Percentiles rank a stretch among this genome's conserved stretches.
phyloP scores from a whole-genome alignment of 92 coral and sea anemone genomes.

The Paramuricea clavata region DNA sequence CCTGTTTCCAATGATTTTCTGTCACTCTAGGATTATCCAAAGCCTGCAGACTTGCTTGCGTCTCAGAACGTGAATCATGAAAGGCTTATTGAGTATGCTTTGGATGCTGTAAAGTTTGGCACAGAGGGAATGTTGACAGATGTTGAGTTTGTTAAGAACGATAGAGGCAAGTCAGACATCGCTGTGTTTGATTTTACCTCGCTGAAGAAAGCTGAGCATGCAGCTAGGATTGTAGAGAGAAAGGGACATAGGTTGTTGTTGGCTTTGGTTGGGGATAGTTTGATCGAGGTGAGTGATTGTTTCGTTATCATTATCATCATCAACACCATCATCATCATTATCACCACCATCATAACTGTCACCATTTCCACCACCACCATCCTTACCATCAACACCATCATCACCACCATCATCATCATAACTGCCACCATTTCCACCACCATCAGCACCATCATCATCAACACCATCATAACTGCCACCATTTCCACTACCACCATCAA shows the following conservation, averaged over 20 bases:
- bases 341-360: background rate
- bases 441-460: background rate
- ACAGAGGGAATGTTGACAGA: constrained; percentile 83
- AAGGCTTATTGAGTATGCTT: constrained; percentile 72
- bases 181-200: constrained; percentile 98
- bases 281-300: constrained; percentile 81
- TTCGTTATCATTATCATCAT: background rate
- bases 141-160: constrained; percentile 74
- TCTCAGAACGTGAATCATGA: constrained; percentile 75
- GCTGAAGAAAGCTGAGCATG: constrained; percentile 92
- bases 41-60: constrained; percentile 75
- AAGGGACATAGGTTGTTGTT: constrained; percentile 87
- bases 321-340: background rate
- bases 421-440: background rate
- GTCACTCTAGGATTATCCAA: constrained; percentile 72
- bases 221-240: constrained; percentile 91
- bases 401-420: background rate
- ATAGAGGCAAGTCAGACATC: constrained; percentile 79
- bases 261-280: constrained; percentile 95
- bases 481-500: background rate
- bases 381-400: background rate
- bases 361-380: background rate
- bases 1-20: background rate
- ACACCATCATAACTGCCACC: background rate
- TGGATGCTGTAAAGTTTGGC: constrained; percentile 85